Evolutionary conservation across 2,113 vertebrate genomes (phyloP), one percentile per base, ranked within the genome.

Genomic region (Sylvia atricapilla): DNA sequence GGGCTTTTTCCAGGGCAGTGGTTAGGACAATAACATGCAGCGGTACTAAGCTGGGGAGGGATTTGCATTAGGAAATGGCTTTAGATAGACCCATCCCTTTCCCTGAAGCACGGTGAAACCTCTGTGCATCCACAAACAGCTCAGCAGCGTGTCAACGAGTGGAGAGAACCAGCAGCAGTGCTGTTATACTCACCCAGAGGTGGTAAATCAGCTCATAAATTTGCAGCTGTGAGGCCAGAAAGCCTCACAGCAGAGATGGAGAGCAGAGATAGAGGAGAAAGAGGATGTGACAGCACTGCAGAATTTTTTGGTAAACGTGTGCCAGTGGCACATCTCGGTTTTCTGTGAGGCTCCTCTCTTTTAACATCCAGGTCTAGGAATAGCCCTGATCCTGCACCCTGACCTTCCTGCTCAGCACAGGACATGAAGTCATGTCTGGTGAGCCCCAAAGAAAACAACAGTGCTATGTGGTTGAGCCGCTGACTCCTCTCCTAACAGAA

Each of bases 141-240:
- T 89, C 62, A 31, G 72, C 77, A 50, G 43, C 2, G 0, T 17
- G 39, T 13, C 58, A 35, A 1, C 0, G 1, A 55, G 47, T 0
- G 13, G 17, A 59, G 25, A 56, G 47, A 30, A 53, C 11, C 28
- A 30, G 39, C 70, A 83, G 44, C 70, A 70, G 50, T 4, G 41
- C 75, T 88, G 66, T 78, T 78, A 46, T 14, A 55, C 17, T 81
- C 47, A 69, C 21, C 9, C 67, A 49, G 70, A 59, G 27, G 55
- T 83, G 37, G 46, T 44, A 69, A 93, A 76, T 55, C 58, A 37
- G 83, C 13, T 35, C 67, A 60, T 46, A 70, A 62, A 39, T 35
- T 63, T 67, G 75, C 41, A 92, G 15, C 44, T 10, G 3, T 37
- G 33, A 72, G 53, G 85, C 41, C 75, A 90, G 66, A 84, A 78